Base-by-base conservation (phyloP, 2,797 vertebrate genomes). In the Siniperca undulata region DNA sequence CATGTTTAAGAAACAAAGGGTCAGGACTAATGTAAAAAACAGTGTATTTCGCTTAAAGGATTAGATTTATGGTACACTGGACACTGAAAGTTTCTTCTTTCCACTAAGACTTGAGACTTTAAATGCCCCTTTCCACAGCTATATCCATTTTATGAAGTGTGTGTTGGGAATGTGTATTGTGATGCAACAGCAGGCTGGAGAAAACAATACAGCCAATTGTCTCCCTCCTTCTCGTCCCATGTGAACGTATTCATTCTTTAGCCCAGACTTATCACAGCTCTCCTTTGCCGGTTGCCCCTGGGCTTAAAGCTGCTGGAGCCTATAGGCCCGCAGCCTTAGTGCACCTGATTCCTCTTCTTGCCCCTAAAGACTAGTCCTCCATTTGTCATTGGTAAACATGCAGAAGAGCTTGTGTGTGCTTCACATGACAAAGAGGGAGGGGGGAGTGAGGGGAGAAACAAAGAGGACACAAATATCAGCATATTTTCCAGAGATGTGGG, bases 321-420 rank as follows among this genome's bases (percentile, higher is more conserved):
- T 88, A 84, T 55, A 92, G 89, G 86, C 87, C 86, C 1, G n/a
- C 80, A 90, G 90, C 87, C 61, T 71, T 85, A 67, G 68, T 90
- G 84, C 93, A 93, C 93, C 94, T 91, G 93, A 94, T 92, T 94
- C 92, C 81, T 91, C 80, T 77, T 83, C 58, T 80, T 83, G 82
- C 94, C 94, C 93, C 93, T 86, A 69, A 93, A 95, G 93, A 94
- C 90, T 72, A 6, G 87, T 92, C 88, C 91, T 92, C 93, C 89
- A 94, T 96, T 95, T 95, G 94, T 95, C 95, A 94, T 93, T 94
- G 93, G 93, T 92, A 95, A 94, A 93, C 90, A 95, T 91, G 86
- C 92, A 88, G 87, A 91, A 78, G 78, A 82, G 83, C 86, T 74
- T 42, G 80, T 80, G 70, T 89, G 78, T 87, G 86, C 74, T 62